Base-by-base conservation (phyloP, 2,797 vertebrate genomes). In the Anguilla pacifica region DNA sequence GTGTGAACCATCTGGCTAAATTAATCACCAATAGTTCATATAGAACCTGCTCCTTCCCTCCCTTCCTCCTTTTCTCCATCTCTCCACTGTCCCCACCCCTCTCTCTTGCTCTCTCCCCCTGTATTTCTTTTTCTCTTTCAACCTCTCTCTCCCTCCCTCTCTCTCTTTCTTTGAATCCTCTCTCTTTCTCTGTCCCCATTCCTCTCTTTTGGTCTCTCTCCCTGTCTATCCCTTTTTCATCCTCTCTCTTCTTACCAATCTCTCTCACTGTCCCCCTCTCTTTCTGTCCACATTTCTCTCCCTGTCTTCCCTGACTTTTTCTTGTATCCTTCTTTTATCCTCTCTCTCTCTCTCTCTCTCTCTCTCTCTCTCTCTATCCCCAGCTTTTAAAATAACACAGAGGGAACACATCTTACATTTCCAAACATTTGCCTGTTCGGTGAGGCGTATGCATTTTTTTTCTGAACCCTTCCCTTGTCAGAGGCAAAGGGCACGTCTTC, bases 401-500 rank as follows among this genome's bases (percentile, higher is more conserved):
- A 61, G 86, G 61, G 81, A 28, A 13, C 7, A 74, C 64, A 55
- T 67, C 64, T 61, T 46, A 49, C 67, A 39, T 55, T 43, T 43
- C 25, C 53, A 77, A 85, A 88, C 67, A 51, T 87, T 84, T 87
- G 81, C 81, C 7, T 55, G 87, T 84, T 84, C 83, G 84, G 55
- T 84, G 87, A 87, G 82, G 81, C 87, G 7, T 84, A 49, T 57
- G 13, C 31, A 46, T 35, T 53, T 87, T 81, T 81, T 84, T 72
- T 13, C 13, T 72, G 67, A 53, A 61, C 81, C n/a, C 59, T 67
- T n/a, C 79, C 86, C 79, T 53, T 59, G 55, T 49, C 15, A 87
- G 61, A 84, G 81, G 82, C 83, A 85, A 88, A 85, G 87, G 87
- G 70, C 70, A 74, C 39, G 70, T 88, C 83, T 39, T 64, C 87